phyloP scores from a whole-genome alignment of 2,888 invertebrate species.

The Neoitamus cyanurus region DNA sequence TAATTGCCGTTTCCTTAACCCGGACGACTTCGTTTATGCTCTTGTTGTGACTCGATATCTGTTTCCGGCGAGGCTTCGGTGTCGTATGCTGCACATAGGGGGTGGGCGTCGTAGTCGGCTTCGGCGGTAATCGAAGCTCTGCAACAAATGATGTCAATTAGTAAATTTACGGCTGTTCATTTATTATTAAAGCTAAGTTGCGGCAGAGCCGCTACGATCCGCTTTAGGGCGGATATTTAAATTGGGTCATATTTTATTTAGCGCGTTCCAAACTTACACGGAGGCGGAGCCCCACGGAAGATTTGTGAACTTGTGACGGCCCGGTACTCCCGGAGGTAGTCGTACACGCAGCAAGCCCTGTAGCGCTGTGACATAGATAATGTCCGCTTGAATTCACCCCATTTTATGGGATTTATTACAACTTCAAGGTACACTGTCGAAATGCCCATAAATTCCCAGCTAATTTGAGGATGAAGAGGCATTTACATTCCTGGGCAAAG shows the following conservation, averaged over 20 bases:
- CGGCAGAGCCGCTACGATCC: neutral
- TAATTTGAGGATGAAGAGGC: neutral
- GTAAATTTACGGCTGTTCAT: constrained; percentile 43
- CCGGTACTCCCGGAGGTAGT: neutral
- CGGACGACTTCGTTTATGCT: constrained; percentile 65
- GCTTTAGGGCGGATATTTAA: constrained; percentile 41
- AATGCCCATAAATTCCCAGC: neutral
- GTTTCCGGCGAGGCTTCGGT: constrained; percentile 63
- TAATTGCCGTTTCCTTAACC: constrained; percentile 63
- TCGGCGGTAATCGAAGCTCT: constrained; percentile 65
- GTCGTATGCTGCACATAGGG: constrained; percentile 62
- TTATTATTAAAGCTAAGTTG: constrained; percentile 45
- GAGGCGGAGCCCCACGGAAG: neutral
- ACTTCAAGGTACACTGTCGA: neutral
- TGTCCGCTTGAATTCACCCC: constrained; percentile 1
- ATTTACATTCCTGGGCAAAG: neutral
- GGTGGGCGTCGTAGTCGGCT: constrained; percentile 64
- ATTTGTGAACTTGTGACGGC: neutral
- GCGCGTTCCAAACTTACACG: constrained; percentile 1
- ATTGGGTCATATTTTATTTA: constrained; percentile 44
- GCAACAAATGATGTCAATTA: constrained; percentile 61
- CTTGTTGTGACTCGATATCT: constrained; percentile 60
- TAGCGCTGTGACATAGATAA: neutral
- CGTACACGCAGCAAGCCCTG: neutral
- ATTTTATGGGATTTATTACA: constrained; percentile 1